Conservation (phyloP, 2,797 vertebrate genomes). For the Hephaestus fuliginosus region DNA sequence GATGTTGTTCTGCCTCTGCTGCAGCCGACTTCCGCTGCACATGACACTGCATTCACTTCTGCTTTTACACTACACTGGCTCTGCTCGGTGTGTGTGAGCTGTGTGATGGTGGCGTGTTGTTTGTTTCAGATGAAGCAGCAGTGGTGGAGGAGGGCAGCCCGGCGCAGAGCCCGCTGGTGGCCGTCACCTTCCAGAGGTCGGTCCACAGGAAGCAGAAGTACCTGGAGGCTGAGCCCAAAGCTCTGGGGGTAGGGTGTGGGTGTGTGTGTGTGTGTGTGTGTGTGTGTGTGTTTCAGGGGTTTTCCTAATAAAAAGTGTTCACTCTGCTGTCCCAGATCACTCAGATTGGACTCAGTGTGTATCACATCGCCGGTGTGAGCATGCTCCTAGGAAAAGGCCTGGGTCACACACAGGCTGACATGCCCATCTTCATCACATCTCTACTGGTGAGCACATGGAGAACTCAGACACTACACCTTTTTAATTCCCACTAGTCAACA, state of each 20-base stretch:
- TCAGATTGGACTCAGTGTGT: slow-evolving; percentile 73
- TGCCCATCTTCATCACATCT: slow-evolving; percentile 49
- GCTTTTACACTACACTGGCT: too few relatives aligned
- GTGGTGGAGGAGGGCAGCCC: slow-evolving; percentile 32
- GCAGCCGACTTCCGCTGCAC: slow-evolving; percentile 8
- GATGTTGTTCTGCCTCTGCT: slow-evolving; percentile 29
- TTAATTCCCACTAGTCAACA: too few relatives aligned
- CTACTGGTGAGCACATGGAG: slow-evolving; percentile 58
- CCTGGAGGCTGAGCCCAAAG: slow-evolving; percentile 82
- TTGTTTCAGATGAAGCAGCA: slow-evolving; percentile 45
- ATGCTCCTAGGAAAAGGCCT: slow-evolving; percentile 32
- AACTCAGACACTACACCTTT: too few relatives aligned
- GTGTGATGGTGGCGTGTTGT: too few relatives aligned
- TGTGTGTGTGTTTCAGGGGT: background rate
- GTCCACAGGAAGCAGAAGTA: slow-evolving; percentile 71
- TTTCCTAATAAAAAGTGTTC: accelerated
- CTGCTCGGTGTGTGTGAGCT: too few relatives aligned
- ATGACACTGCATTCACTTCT: background rate
- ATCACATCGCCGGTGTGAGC: slow-evolving; percentile 23
- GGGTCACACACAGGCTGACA: accelerated
- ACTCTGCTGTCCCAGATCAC: slow-evolving; percentile 67
- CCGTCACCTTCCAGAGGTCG: slow-evolving; percentile 77
- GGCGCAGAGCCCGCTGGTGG: slow-evolving; percentile 64
- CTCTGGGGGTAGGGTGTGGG: slow-evolving; percentile 75
- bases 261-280: slow-evolving; percentile 24